Percentiles rank a stretch among this genome's conserved stretches.
These are phyloP conservation scores for Perodicticus potto DNA, from an alignment of 2,797 vertebrate species.

Conservation along the genomic window DNA sequence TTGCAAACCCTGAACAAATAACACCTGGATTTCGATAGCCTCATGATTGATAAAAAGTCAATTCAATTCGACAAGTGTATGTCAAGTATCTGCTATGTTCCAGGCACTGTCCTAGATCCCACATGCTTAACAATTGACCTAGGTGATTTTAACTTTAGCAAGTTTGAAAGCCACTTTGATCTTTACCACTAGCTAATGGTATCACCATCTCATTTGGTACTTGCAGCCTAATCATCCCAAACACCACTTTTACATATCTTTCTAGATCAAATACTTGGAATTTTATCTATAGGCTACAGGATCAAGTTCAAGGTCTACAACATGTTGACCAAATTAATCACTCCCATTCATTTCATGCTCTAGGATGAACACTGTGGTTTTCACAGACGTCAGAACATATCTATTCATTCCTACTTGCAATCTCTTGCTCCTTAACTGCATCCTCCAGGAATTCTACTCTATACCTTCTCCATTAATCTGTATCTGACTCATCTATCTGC, in stretches of 20 bases:
- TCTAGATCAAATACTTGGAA: background rate
- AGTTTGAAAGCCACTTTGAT: background rate
- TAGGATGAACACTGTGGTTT: background rate
- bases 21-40: background rate
- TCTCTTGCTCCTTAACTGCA: background rate
- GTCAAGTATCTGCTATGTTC: background rate
- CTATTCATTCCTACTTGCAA: background rate
- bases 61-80: background rate
- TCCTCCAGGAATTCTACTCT: background rate
- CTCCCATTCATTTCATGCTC: background rate
- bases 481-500: background rate
- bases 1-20: slow-evolving; percentile 11
- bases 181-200: background rate
- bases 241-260: background rate
- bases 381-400: background rate
- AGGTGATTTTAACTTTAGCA: background rate
- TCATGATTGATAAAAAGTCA: background rate
- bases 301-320: background rate
- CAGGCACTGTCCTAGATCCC: background rate
- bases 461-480: background rate
- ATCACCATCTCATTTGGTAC: background rate
- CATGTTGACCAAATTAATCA: background rate
- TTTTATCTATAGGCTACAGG: background rate
- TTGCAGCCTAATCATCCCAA: background rate
- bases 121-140: background rate